phyloP scores from a whole-genome alignment of 2,797 vertebrate species.

The Rhabdomys pumilio region DNA sequence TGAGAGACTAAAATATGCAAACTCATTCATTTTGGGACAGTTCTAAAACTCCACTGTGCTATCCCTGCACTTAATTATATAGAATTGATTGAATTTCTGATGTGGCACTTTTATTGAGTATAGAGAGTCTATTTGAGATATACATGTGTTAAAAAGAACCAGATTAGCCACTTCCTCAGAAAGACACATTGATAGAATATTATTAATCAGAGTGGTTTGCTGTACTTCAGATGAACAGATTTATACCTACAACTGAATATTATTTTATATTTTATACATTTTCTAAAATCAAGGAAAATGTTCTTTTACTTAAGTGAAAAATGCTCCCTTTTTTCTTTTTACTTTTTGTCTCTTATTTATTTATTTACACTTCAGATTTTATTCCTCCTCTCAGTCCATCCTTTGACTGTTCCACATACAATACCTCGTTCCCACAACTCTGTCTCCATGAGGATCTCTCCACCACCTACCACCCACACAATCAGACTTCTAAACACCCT shows the following conservation, averaged over 20 bases:
- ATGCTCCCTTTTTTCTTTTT: background rate
- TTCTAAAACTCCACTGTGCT: background rate
- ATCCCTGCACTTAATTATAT: background rate
- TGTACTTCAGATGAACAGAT: background rate
- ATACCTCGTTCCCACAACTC: too few species aligned
- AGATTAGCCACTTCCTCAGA: background rate
- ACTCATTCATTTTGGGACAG: background rate
- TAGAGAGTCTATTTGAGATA: background rate
- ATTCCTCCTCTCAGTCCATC: too few species aligned
- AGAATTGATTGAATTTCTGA: conserved; percentile 9
- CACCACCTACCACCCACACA: too few species aligned
- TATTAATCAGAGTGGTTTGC: background rate
- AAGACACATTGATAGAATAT: background rate
- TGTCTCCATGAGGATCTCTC: too few species aligned
- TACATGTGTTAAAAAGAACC: background rate
- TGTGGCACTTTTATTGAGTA: background rate
- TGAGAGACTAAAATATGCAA: conserved; percentile 29
- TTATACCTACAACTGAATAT: background rate
- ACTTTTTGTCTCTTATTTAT: too few species aligned
- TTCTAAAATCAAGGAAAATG: conserved; percentile 29
- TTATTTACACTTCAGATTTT: too few species aligned
- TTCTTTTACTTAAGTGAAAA: background rate
- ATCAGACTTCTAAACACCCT: too few species aligned
- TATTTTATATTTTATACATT: background rate
- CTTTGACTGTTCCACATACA: too few species aligned